Percentiles rank a stretch among this genome's conserved stretches.
Evolutionary conservation across 2,888 invertebrate species (phyloP).

Genomic region (Drosophila engyochracea): DNA sequence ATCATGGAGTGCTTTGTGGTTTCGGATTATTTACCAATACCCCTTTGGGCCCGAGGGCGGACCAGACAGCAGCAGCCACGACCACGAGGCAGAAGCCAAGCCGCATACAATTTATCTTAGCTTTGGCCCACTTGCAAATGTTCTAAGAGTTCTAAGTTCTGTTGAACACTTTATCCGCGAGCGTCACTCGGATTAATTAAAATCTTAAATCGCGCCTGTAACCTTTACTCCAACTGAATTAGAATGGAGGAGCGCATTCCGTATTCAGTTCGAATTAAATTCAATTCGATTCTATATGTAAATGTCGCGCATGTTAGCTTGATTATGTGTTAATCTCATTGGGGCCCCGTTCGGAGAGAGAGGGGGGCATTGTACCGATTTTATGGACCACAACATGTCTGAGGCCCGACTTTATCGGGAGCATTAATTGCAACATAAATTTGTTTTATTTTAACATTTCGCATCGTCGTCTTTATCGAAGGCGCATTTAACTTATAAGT

Average conservation of each 20-base stretch:
- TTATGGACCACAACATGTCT: conserved; percentile 71
- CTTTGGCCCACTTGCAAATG: conserved; percentile 34
- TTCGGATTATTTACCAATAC: conserved; percentile 67
- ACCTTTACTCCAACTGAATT: conserved; percentile 46
- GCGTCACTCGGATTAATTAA: conserved; percentile 70
- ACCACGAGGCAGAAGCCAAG: conserved; percentile 9
- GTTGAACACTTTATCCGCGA: conserved; percentile 54
- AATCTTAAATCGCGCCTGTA: conserved; percentile 56
- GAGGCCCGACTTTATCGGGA: conserved; percentile 69
- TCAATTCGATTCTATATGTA: conserved; percentile 78
- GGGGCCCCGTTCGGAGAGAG: conserved; percentile 14
- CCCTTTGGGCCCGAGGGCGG: conserved; percentile 41
- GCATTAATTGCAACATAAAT: conserved; percentile 82
- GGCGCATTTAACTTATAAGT: conserved; percentile 76
- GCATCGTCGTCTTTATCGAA: conserved; percentile 71
- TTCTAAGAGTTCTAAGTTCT: conserved; percentile 33
- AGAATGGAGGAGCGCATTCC: conserved; percentile 13
- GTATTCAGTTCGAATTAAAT: conserved; percentile 65
- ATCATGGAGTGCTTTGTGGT: conserved; percentile 59
- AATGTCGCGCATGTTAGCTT: conserved; percentile 77
- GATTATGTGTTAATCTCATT: conserved; percentile 79
- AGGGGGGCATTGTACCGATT: conserved; percentile 29
- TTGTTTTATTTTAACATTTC: conserved; percentile 80
- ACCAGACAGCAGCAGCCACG: neutral
- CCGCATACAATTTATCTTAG: conserved; percentile 21